Percentiles rank a stretch among this genome's conserved stretches.
Conservation (phyloP, 2,797 vertebrate genomes). For the Siniperca obscura region DNA sequence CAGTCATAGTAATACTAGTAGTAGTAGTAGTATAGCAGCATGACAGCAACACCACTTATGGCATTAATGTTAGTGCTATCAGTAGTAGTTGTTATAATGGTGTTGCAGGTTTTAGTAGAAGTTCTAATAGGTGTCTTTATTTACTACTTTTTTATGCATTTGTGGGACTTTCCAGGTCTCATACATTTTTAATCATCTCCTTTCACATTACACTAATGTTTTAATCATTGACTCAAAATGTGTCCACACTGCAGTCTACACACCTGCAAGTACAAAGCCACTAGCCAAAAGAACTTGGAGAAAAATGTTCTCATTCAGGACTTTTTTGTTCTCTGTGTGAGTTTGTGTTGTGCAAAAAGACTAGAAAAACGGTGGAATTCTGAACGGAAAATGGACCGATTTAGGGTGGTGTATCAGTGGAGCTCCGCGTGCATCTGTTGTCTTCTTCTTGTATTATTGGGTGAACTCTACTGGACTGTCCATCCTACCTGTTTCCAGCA, state of each 20-base stretch:
- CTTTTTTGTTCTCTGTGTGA: neutral
- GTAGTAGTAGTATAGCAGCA: neutral
- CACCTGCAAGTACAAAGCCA: neutral
- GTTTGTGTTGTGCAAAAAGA: neutral
- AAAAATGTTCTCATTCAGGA: neutral
- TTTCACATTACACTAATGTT: slow-evolving; percentile 13
- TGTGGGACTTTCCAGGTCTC: slow-evolving; percentile 15
- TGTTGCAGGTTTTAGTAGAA: neutral
- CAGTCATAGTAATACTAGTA: neutral
- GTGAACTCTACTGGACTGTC: neutral
- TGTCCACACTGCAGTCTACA: slow-evolving; percentile 15
- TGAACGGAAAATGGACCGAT: accelerated
- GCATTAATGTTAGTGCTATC: neutral
- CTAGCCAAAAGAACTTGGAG: neutral
- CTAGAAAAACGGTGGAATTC: neutral
- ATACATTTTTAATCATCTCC: slow-evolving; percentile 22
- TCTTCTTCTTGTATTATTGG: neutral
- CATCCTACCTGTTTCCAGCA: neutral
- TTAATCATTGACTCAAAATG: slow-evolving; percentile 25
- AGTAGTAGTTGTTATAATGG: neutral
- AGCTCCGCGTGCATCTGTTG: neutral
- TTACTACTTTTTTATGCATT: slow-evolving; percentile 10
- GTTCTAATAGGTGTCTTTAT: neutral
- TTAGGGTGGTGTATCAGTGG: neutral
- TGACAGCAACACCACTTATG: neutral